Evolutionary conservation across 2,113 vertebrate species (phyloP).

Genomic region (Proteles cristata): DNA sequence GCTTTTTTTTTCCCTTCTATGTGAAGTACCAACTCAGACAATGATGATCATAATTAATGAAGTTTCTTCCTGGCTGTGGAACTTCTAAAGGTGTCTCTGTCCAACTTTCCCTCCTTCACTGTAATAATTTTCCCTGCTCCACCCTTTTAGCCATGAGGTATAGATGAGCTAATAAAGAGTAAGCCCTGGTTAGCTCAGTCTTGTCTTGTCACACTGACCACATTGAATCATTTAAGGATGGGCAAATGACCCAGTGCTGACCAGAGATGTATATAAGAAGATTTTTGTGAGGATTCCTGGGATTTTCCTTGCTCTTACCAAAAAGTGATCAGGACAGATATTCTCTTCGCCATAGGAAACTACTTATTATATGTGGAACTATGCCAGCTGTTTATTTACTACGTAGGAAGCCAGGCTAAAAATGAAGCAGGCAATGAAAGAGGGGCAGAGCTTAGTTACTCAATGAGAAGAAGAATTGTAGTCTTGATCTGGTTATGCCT

Average conservation of each 20-base stretch:
- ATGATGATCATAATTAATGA: not conserved
- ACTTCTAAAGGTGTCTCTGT: not conserved
- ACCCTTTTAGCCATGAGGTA: not conserved
- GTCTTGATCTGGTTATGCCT: not conserved
- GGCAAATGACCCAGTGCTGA: not conserved
- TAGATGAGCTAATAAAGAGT: not conserved
- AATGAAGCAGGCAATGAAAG: not conserved
- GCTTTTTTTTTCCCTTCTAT: not conserved
- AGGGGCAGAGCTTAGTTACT: not conserved
- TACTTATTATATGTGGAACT: not conserved
- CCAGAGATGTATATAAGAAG: not conserved
- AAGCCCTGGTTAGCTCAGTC: not conserved
- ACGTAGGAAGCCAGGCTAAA: slow-evolving; percentile 2
- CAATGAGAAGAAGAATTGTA: not conserved
- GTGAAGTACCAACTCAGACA: not conserved
- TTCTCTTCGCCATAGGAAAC: not conserved
- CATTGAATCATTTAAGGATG: not conserved
- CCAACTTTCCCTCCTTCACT: not conserved
- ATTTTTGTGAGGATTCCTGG: slow-evolving; percentile 15
- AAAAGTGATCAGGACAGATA: not conserved
- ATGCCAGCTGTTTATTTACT: not conserved
- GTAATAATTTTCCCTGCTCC: not conserved
- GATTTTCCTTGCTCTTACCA: not conserved
- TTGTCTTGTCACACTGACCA: not conserved
- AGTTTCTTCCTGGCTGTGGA: not conserved